Base-by-base conservation (phyloP, 2,888 invertebrate species). In the Lysandra bellargus region DNA sequence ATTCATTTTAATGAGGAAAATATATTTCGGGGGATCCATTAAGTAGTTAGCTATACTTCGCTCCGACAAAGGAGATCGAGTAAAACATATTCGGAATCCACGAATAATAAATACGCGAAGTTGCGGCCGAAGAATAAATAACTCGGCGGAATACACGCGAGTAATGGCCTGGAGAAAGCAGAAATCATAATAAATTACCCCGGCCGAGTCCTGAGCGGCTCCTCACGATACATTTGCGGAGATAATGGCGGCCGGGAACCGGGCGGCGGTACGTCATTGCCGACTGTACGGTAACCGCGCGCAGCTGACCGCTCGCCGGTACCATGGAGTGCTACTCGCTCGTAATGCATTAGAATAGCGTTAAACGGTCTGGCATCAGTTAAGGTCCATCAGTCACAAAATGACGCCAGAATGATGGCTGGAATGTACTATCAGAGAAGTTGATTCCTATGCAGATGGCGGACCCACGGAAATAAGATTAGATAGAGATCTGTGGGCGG, bases 161-260 rank as follows among this genome's bases (percentile, higher is more conserved):
- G 49, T 75, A 75, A 75, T 75, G 75, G 49, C 7, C 49, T 53
- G 75, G 30, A 30, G 74, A 75, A 40, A 75, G 44, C n/a, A 73
- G 44, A 53, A 53, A 75, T 75, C 75, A 75, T 75, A 75, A 75
- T 75, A 75, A 75, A 75, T 75, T 44, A 75, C 30, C 17, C 57
- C 57, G 17, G 57, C 57, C 14, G 4, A 57, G 57, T 57, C 14
- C 57, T 17, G 12, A 44, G 4, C 2, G 30, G 49, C 44, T 74
- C 23, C 44, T 75, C 14, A 44, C 44, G 44, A 74, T 73, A 74
- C 74, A 74, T 23, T 49, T 30, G 75, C 23, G 12, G 30, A n/a
- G 49, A 75, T 75, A 75, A 75, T 75, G 23, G 9, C 7, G 64
- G 12, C 14, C 64, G 30, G 12, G 9, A 49, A 33, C 23, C 61